Evolutionary conservation across 2,888 invertebrate genomes (phyloP), one percentile per base, ranked within the genome.

Genomic region (Limnephilus lunatus): DNA sequence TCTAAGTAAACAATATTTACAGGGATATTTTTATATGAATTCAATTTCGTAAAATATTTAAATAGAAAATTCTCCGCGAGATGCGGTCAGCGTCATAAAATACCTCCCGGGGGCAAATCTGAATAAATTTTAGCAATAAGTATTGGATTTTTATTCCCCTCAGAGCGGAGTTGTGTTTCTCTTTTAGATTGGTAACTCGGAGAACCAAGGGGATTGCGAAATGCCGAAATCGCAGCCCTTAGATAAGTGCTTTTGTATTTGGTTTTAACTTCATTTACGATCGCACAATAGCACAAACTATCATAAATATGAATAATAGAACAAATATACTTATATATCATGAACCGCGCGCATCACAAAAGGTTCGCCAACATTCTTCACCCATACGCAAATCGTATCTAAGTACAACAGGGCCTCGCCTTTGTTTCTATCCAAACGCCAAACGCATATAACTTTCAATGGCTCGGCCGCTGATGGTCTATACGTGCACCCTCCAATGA

Each of bases 51-150:
- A 86, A 86, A 86, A 86, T 30, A 44, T 30, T 48, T 30, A 86
- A 68, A 68, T 68, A 68, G 7, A 68, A 68, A 68, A n/a, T 68
- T 68, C 68, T 86, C 44, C 44, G 30, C 48, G 12, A 86, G 44
- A 86, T 86, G 86, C 86, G 86, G 86, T 44, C 86, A 86, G 86
- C 86, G 86, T 86, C 86, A 86, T 44, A 86, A 86, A 86, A n/a
- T 44, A 35, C 30, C 44, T 44, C 48, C 86, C 25, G 86, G 39
- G 15, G 44, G 39, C n/a, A n/a, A 44, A 86, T 86, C 86, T 86
- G 86, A 86, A 86, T 86, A 86, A 83, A 86, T 86, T 44, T 86
- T 44, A 86, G 44, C 44, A 86, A 86, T 86, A 68, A 68, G 68
- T 68, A 86, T 86, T 86, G 30, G 44, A 48, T 86, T 86, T 86